These are phyloP conservation scores for Syngnathus floridae DNA, from an alignment of 2,113 vertebrate genomes.

Conservation along the genomic window DNA sequence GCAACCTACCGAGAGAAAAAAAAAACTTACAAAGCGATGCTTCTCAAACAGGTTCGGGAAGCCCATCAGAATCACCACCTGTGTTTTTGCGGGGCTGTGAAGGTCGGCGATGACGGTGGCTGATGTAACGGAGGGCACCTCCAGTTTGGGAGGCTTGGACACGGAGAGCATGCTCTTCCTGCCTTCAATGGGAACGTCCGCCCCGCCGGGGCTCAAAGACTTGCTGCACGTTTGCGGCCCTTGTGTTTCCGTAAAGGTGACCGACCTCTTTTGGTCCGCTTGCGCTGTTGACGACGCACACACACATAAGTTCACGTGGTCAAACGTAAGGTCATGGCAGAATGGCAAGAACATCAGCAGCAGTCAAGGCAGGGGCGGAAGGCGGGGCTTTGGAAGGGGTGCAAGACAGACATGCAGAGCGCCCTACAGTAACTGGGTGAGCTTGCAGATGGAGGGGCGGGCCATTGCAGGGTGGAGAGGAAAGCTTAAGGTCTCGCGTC, in stretches of 20 bases:
- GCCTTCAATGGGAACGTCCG: constrained; percentile 37
- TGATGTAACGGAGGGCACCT: constrained; percentile 61
- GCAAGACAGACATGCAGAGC: constrained; percentile 74
- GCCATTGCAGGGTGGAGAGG: constrained; percentile 52
- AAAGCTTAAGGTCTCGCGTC: no score
- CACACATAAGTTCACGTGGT: background rate
- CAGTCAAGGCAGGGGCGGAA: constrained; percentile 32
- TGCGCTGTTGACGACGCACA: constrained; percentile 45
- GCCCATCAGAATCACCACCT: constrained; percentile 62
- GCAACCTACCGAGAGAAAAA: constrained; percentile 35
- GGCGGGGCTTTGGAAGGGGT: constrained; percentile 21
- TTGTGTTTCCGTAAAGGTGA: constrained; percentile 89
- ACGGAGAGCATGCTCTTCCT: constrained; percentile 38
- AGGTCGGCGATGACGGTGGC: constrained; percentile 76
- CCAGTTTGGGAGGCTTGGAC: constrained; percentile 65
- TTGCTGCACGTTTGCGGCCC: constrained; percentile 44
- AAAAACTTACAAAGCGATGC: no score
- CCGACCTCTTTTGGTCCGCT: constrained; percentile 90
- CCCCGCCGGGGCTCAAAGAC: background rate
- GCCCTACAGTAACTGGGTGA: constrained; percentile 41
- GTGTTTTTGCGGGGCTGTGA: constrained; percentile 66
- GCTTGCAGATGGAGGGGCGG: constrained; percentile 51
- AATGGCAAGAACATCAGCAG: constrained; percentile 25
- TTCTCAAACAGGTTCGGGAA: background rate
- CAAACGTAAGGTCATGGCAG: constrained; percentile 2